Evolutionary conservation across 2,113 vertebrate species (phyloP), one percentile per base, ranked within the genome.

Genomic region (Hypocryptadius cinnamomeus): DNA sequence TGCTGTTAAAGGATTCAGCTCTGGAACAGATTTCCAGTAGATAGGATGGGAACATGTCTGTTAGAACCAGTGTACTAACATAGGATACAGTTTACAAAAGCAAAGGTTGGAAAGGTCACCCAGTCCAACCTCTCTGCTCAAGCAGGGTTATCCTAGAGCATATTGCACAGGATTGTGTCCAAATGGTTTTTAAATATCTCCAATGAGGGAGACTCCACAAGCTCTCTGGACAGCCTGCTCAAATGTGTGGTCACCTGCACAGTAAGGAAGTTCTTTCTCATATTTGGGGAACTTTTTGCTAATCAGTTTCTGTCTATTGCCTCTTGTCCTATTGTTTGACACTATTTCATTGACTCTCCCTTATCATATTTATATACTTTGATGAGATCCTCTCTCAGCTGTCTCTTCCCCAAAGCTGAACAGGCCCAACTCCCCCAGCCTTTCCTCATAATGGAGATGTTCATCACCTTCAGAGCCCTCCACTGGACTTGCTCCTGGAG

Each of bases 301-400:
- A 20, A 53, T 74, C 33, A 25, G 7, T 74, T 89, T 74, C 45
- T 53, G 44, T 19, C 44, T 19, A 39, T 14, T 80, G 15, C 15
- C 6, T 57, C 33, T 60, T 21, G 28, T 60, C n/a, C 13, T 53
- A 21, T 25, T 51, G 10, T 47, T 45, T 74, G 45, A 59, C 16
- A 53, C 13, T 7, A 64, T 31, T 1, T 3, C 40, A 17, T 25
- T 47, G 47, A 40, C 19, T 16, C n/a, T 35, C 22, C 16, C 17
- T 57, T 44, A 40, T 35, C 5, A 11, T 50, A 64, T 27, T 65
- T 27, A 28, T 28, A 64, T 23, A 18, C 12, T 73, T 22, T 21
- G 6, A 66, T 0, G 1, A 30, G 19, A 7, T 45, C 13, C 15
- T 18, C 19, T 66, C 23, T 51, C 37, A 66, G 33, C 8, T 4